Evolutionary conservation across 2,888 invertebrate species (phyloP), one percentile per base, ranked within the genome.

Genomic region (Platycheirus albimanus): DNA sequence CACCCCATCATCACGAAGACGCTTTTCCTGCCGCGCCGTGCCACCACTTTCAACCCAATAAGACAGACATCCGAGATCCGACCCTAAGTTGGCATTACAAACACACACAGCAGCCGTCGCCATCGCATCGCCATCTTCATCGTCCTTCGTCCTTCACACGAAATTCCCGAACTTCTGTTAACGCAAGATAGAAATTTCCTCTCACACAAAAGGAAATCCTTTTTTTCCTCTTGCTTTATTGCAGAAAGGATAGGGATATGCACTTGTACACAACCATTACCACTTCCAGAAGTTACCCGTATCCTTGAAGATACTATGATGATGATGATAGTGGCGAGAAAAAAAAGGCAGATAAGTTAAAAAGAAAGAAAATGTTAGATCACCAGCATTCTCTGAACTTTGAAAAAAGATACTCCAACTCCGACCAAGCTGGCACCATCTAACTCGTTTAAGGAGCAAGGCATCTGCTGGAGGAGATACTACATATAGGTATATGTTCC

Each of bases 371-470:
- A 36, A 77, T 64, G 38, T 74, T 79, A 47, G 72, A 79, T 74
- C 74, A 79, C 61, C 49, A 63, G 15, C 41, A 58, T 30, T 19
- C 43, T 49, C 58, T 67, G 78, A 78, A 72, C 78, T 72, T 61
- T 43, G 45, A 33, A 24, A 56, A 69, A 51, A 58, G 67, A 74
- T 36, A 67, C 79, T 74, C 49, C 38, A 8, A 67, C 79, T 74
- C 49, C 38, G 11, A 47, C 61, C 33, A 47, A 66, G 66, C 61
- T 58, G 28, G 36, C 41, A 54, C 13, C 63, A 75, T 61, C 61
- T 24, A 41, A n/a, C n/a, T n/a, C n/a, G n/a, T n/a, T n/a, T n/a
- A n/a, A n/a, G n/a, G n/a, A n/a, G n/a, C n/a, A n/a, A n/a, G n/a
- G n/a, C n/a, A n/a, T n/a, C n/a, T n/a, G n/a, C n/a, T n/a, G n/a